phyloP scores from a whole-genome alignment of 2,888 invertebrate species.

The Sicus ferrugineus region DNA sequence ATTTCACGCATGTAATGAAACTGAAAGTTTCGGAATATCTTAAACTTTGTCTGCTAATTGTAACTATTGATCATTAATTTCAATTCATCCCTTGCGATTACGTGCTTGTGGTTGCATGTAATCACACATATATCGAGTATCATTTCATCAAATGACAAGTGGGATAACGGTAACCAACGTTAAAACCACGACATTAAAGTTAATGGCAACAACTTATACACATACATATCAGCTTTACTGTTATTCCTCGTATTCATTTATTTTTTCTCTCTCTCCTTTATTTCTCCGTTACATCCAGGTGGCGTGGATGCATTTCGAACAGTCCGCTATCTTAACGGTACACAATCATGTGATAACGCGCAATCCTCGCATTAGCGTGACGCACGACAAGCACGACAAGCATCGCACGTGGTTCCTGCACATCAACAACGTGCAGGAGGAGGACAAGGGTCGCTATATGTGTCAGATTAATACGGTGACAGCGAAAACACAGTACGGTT shows the following conservation, averaged over 20 bases:
- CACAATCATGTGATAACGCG: conserved; percentile 94
- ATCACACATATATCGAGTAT: too few relatives aligned
- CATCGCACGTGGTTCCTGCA: conserved; percentile 93
- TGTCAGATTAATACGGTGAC: conserved; percentile 93
- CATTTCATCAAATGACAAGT: too few relatives aligned
- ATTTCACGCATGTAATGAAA: too few relatives aligned
- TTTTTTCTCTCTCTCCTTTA: conserved; percentile 29
- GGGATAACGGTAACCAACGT: too few relatives aligned
- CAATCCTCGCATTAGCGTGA: conserved; percentile 89
- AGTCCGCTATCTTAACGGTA: conserved; percentile 90
- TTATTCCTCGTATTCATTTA: too few relatives aligned
- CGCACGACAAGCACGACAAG: conserved; percentile 82
- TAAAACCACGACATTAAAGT: too few relatives aligned
- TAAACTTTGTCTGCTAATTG: too few relatives aligned
- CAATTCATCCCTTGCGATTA: too few relatives aligned
- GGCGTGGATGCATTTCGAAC: conserved; percentile 96
- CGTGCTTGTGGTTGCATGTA: too few relatives aligned
- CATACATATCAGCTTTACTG: not conserved
- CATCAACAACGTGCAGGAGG: conserved; percentile 89
- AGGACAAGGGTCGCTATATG: conserved; percentile 92
- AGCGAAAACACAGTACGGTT: conserved; percentile 92
- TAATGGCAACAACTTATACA: not conserved
- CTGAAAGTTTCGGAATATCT: too few relatives aligned
- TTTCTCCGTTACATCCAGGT: conserved; percentile 71
- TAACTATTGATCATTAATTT: too few relatives aligned